These are phyloP conservation scores for Zelleria hepariella DNA, from an alignment of 2,888 invertebrate species.

Conservation along the genomic window DNA sequence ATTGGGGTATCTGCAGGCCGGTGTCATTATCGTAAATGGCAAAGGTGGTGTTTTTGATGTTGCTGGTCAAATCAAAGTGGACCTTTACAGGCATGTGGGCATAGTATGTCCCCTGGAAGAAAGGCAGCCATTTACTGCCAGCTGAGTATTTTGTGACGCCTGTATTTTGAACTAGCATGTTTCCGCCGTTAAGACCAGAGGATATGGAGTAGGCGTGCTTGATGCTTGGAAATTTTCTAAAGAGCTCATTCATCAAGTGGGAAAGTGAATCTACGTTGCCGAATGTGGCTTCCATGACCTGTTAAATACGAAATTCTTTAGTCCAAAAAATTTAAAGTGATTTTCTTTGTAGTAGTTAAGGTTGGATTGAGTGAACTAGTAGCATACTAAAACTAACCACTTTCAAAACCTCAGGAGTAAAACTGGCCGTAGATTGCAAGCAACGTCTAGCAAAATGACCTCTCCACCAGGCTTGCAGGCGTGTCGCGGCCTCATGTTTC, in stretches of 20 bases:
- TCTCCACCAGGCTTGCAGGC: conserved; percentile 51
- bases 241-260: conserved; percentile 55
- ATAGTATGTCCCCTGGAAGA: conserved; percentile 50
- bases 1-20: conserved; percentile 35
- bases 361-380: not conserved
- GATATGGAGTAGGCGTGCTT: conserved; percentile 48
- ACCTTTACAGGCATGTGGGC: conserved; percentile 50
- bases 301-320: conserved; percentile 9
- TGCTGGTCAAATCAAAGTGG: conserved; percentile 46
- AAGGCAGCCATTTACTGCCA: conserved; percentile 53
- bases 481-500: conserved; percentile 47
- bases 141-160: conserved; percentile 30
- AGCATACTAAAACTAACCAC: too few relatives aligned
- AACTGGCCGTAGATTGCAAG: conserved; percentile 20
- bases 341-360: not conserved
- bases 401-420: conserved; percentile 39
- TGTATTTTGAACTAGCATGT: conserved; percentile 34
- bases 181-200: conserved; percentile 43
- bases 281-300: conserved; percentile 49
- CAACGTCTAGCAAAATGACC: conserved; percentile 46
- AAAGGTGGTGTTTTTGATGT: conserved; percentile 24
- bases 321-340: not conserved
- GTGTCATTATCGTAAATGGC: conserved; percentile 51
- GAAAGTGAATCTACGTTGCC: conserved; percentile 46
- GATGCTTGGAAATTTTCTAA: conserved; percentile 42